Conservation (phyloP, 2,888 invertebrate genomes). For the Metallyticus violacea region DNA sequence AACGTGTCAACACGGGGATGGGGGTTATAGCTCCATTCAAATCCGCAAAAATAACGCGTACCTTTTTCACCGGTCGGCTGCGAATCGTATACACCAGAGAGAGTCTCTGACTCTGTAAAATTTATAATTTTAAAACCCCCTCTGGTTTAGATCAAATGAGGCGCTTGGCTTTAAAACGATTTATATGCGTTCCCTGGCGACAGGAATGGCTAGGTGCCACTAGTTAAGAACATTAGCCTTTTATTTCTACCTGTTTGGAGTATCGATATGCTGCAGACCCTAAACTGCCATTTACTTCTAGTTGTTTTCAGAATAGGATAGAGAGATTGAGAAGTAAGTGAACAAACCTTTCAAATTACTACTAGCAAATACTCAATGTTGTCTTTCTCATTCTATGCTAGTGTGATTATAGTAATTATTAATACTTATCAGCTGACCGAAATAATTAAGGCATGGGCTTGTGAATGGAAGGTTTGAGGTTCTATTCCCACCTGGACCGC, state of each 20-base stretch:
- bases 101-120: not conserved
- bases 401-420: too few species aligned
- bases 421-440: too few species aligned
- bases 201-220: not conserved
- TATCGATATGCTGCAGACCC: not conserved
- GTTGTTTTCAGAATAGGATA: too few species aligned
- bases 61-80: not conserved
- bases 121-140: not conserved
- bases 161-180: not conserved
- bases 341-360: too few species aligned
- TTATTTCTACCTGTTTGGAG: not conserved
- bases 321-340: too few species aligned
- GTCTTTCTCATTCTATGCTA: too few species aligned
- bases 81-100: not conserved
- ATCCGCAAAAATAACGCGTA: not conserved
- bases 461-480: too few species aligned
- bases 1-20: slow-evolving; percentile 3
- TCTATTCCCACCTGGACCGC: too few species aligned
- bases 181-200: not conserved
- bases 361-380: too few species aligned
- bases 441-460: too few species aligned
- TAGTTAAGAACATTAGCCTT: not conserved
- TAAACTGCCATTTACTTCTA: too few species aligned
- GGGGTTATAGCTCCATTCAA: slow-evolving; percentile 3
- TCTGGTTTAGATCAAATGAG: not conserved